These are phyloP conservation scores for Branchipolynoe longqiensis DNA, from an alignment of 2,888 invertebrate species.

Conservation along the genomic window DNA sequence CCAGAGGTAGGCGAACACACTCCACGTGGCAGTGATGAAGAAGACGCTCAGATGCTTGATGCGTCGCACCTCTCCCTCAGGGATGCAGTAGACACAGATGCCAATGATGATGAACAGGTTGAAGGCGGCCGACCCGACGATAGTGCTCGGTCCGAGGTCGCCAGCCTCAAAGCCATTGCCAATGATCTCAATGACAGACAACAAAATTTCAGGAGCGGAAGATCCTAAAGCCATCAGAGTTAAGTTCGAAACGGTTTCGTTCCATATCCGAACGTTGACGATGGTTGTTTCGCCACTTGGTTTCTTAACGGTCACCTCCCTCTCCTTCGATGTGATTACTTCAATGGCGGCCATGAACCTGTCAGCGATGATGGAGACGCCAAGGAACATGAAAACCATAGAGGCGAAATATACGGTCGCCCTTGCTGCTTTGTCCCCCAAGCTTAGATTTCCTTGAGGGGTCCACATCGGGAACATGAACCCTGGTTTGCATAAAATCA, in stretches of 20 bases:
- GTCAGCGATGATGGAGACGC: slow-evolving; percentile 99
- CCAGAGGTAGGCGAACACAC: slow-evolving; percentile 99
- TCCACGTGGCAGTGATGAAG: slow-evolving; percentile 98
- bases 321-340: slow-evolving; percentile 98
- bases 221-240: slow-evolving; percentile 99
- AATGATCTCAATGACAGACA: slow-evolving; percentile 98
- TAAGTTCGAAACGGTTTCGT: slow-evolving; percentile 98
- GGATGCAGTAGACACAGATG: slow-evolving; percentile 94
- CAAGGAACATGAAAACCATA: slow-evolving; percentile 97
- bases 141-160: slow-evolving; percentile 98
- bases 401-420: slow-evolving; percentile 94
- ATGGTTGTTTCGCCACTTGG: slow-evolving; percentile 93
- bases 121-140: slow-evolving; percentile 99
- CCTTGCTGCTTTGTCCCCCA: slow-evolving; percentile 89
- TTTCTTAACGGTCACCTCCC: slow-evolving; percentile 94
- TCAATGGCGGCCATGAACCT: slow-evolving; percentile 99
- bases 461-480: slow-evolving; percentile 93
- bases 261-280: slow-evolving; percentile 97
- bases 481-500: slow-evolving; percentile 88
- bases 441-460: slow-evolving; percentile 85
- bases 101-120: slow-evolving; percentile 99
- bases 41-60: slow-evolving; percentile 98
- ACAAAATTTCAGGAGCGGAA: slow-evolving; percentile 97
- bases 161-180: slow-evolving; percentile 93
- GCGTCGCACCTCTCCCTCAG: slow-evolving; percentile 93